Evolutionary conservation across 2,888 invertebrate species (phyloP), one percentile per base, ranked within the genome.

Genomic region (Parthenolecanium corni): DNA sequence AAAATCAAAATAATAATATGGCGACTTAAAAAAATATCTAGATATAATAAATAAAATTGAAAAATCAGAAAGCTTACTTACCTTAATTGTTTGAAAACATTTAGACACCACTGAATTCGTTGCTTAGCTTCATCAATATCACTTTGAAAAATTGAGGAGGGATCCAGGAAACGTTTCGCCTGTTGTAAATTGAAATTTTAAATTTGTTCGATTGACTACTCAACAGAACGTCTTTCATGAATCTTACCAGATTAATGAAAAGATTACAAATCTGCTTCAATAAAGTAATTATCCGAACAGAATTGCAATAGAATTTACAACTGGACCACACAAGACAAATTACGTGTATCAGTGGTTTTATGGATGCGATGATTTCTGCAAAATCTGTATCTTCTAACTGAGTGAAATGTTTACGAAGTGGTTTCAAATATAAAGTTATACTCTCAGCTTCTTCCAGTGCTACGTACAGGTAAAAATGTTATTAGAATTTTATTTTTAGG

Each of bases 41-140:
- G n/a, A n/a, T n/a, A n/a, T n/a, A n/a, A n/a, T n/a, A n/a, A n/a
- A n/a, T n/a, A n/a, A n/a, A n/a, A n/a, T n/a, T n/a, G n/a, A n/a
- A n/a, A n/a, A n/a, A n/a, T n/a, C n/a, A n/a, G n/a, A n/a, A n/a
- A n/a, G n/a, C n/a, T n/a, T n/a, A n/a, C n/a, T n/a, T n/a, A 72
- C 73, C 72, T 71, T 66, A 72, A 73, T 16, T 65, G 67, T 56
- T 67, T 69, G 36, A 73, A 67, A 14, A 70, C 68, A 16, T 64
- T 65, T 4, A 72, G 70, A 3, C 75, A 76, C 56, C 74, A 71
- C 66, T 75, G 74, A 12, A 94, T 85, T 66, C 91, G 81, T 73
- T 84, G 86, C 72, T 89, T 83, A 0, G 91, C 89, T 77, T 95
- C 95, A 71, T 93, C 93, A 46, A 93, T 87, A 69, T 95, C 95